Evolutionary conservation across 2,113 vertebrate species (phyloP), one percentile per base, ranked within the genome.

Genomic region (Felis chaus): DNA sequence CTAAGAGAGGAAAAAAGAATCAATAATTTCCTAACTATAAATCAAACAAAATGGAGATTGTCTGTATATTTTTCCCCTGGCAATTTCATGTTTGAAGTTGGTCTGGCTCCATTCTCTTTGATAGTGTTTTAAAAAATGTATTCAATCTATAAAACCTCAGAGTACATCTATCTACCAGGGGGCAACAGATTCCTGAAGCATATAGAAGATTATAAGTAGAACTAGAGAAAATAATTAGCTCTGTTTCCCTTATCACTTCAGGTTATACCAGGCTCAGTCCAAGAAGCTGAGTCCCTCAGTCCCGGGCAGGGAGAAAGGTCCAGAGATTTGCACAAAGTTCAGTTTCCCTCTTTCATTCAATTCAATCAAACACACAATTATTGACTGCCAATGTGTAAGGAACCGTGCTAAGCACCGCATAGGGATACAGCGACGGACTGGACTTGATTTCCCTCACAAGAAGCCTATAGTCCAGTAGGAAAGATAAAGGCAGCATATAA

Each of bases 11-110:
- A 91, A 91, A 92, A 74, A 97, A 78, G 7, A 55, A 93, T 91
- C 80, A 61, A 74, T 91, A 79, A 74, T 74, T 90, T 89, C 48
- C 31, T 83, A 96, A 82, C 8, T 36, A 3, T 81, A 94, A 95
- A 95, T 95, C 80, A 96, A 96, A 89, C 79, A 88, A 95, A 91
- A 79, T 94, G 39, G 5, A 93, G 89, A 89, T 81, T 91, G 27
- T 95, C 85, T 95, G 15, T 57, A 21, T 94, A 65, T 91, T 96
- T 91, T 95, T 94, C 57, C 80, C 12, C 55, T 78, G 96, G 92
- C 33, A 90, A 85, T 85, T 88, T 91, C 61, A 90, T 73, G 66
- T 92, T 69, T 91, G 97, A 96, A 89, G 61, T 11, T 92, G n/a
- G 50, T 63, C 19, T 88, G n/a, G 8, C 23, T 94, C 4, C 2